Base-by-base conservation (phyloP, 2,888 invertebrate genomes). In the Chymomyza procnemis region DNA sequence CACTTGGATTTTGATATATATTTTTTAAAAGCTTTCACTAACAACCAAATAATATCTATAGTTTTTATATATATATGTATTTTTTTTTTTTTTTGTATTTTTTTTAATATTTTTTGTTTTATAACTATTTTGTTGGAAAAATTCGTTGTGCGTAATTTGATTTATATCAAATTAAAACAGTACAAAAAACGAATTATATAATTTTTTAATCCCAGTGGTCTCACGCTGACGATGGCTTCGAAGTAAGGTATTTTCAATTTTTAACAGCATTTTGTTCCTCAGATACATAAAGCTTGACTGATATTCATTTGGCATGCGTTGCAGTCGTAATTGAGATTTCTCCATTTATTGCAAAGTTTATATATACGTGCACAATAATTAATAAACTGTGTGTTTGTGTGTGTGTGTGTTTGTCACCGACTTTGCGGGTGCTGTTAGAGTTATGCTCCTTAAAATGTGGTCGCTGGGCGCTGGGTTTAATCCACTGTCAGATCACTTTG, bases 111-210 rank as follows among this genome's bases (percentile, higher is more conserved):
- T n/a, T 52, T 30, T 34, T 34, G 52, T 52, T 47, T 57, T 18
- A 48, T 19, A 18, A 71, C 64, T 62, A 66, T 70, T 58, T 52
- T 57, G 54, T 26, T 80, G 71, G 73, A 73, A 69, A n/a, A 78
- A 76, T 76, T 82, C 75, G 76, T 82, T 81, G 82, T 85, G 85
- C 85, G 82, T 67, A 47, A 47, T 61, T 19, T 52, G 56, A 48
- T 76, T 74, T 70, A 74, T 79, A 50, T 68, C 21, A 74, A 88
- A 92, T 95, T 96, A 96, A 92, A 96, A 96, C 91, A 96, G 93
- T 80, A 96, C 96, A 91, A 96, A 96, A 92, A 96, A 96, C 72
- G 96, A 96, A 92, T 96, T 96, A 92, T 96, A 96, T 90, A 96
- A 92, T 91, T 96, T 96, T 92, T 96, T 96, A 89, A 96, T 95